A percentile compares a stretch with the other conserved stretches of the same genome.
Conservation (phyloP, 2,888 invertebrate species). For the Stenotaenia linearis region DNA sequence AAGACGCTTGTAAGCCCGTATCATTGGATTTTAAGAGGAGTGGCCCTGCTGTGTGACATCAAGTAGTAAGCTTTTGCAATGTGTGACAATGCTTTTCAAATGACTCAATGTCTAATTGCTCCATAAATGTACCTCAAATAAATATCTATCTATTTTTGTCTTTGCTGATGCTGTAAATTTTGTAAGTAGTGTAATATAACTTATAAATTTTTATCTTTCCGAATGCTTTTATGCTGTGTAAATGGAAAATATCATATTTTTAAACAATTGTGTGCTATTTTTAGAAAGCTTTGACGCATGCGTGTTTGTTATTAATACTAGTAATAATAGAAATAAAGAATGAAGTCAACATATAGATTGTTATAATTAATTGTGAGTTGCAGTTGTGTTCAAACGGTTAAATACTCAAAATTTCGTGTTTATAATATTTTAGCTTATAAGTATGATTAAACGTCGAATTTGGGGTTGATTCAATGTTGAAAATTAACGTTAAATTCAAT, state of each 20-base stretch:
- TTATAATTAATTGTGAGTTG: too few species aligned
- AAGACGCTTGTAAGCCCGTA: conserved; percentile 57
- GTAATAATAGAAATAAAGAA: neutral
- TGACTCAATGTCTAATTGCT: neutral
- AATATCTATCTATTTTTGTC: neutral
- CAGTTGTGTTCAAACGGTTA: too few species aligned
- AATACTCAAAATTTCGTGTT: too few species aligned
- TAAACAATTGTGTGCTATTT: neutral
- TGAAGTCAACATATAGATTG: too few species aligned
- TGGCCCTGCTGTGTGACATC: conserved; percentile 93
- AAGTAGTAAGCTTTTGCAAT: conserved; percentile 56
- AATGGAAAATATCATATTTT: neutral
- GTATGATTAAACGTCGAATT: too few species aligned
- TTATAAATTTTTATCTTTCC: neutral
- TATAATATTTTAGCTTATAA: too few species aligned
- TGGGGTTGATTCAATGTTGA: too few species aligned
- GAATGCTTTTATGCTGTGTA: neutral
- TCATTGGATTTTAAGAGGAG: conserved; percentile 92
- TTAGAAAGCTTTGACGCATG: neutral
- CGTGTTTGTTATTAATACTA: neutral
- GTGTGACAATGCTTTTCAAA: neutral
- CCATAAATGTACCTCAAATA: neutral
- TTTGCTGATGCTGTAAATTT: neutral
- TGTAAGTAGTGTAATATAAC: neutral
- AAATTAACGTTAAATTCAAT: too few species aligned